Evolutionary conservation across 2,113 vertebrate species (phyloP), one percentile per base, ranked within the genome.

Genomic region (Atherinomorus stipes): DNA sequence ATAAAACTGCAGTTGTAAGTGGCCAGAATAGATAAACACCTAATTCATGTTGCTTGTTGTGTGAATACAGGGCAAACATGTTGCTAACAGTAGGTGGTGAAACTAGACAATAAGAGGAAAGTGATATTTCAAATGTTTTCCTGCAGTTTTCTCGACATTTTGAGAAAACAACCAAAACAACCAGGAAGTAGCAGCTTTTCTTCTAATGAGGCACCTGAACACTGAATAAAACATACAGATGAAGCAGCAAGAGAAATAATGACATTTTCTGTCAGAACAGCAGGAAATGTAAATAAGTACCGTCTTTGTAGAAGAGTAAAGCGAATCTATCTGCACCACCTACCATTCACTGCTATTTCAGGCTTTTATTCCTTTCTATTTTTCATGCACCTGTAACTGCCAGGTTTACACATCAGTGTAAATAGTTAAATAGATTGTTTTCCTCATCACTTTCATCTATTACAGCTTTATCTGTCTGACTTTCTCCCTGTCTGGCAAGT

Each of bases 11-110:
- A 65, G n/a, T 28, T 16, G 6, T 6, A 9, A 23, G 7, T 19
- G 66, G 13, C 51, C 50, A 4, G 19, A n/a, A 1, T 0, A 45
- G 16, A 59, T 44, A 25, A 4, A 50, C 34, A 15, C 26, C 37
- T 63, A 28, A 51, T n/a, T 70, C 50, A 23, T 23, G 49, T 16
- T 38, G 66, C 49, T 38, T 51, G 60, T 28, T 52, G 61, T 25
- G 23, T 21, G 54, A 31, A 47, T 28, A 10, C 54, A 45, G 37
- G 42, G n/a, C 56, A 56, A 70, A 56, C n/a, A n/a, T n/a, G n/a
- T 54, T 13, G 40, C 21, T 37, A 67, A 57, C 5, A 8, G 13
- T 34, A 7, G 13, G 2, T 2, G 7, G 44, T 47, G 44, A 47
- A 45, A 7, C 2, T 3, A 8, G 23, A 44, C 50, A 2, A 38